Evolutionary conservation across 64 coral and sea anemone genomes (phyloP).

Genomic region (Montipora sp.): DNA sequence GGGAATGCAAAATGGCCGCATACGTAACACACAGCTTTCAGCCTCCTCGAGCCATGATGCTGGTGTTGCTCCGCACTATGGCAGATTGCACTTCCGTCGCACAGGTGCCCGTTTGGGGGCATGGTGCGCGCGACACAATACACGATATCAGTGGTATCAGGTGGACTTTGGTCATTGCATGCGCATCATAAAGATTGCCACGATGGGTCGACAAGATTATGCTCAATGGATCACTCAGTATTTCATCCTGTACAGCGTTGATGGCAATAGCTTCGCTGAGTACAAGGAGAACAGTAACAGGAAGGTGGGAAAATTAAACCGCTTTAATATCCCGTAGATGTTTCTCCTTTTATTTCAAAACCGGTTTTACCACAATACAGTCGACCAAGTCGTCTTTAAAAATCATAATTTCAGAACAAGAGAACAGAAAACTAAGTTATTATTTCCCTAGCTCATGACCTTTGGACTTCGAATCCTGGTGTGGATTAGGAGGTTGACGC

Average conservation of each 20-base stretch:
- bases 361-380: no score
- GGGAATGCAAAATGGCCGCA: constrained; percentile 81
- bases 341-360: no score
- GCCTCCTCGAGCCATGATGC: constrained; percentile 73
- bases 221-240: constrained; percentile 87
- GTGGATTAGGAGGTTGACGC: constrained; percentile 65
- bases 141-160: constrained; percentile 78
- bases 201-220: constrained; percentile 77
- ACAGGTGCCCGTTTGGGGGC: constrained; percentile 70
- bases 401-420: no score
- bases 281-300: constrained; percentile 75
- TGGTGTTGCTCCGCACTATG: constrained; percentile 60
- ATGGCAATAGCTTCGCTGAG: constrained; percentile 62
- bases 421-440: no score
- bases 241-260: constrained; percentile 79
- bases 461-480: constrained; percentile 19
- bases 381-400: no score
- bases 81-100: constrained; percentile 64
- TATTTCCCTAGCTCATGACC: constrained; percentile 34
- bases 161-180: constrained; percentile 72
- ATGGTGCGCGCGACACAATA: constrained; percentile 80
- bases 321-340: background rate
- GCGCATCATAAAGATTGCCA: constrained; percentile 70
- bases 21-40: constrained; percentile 65
- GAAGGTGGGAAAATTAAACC: constrained; percentile 32